A percentile compares a stretch with the other conserved stretches of the same genome.
These are phyloP conservation scores for Montifringilla adamsi DNA, from an alignment of 2,113 vertebrate genomes.

Conservation along the genomic window DNA sequence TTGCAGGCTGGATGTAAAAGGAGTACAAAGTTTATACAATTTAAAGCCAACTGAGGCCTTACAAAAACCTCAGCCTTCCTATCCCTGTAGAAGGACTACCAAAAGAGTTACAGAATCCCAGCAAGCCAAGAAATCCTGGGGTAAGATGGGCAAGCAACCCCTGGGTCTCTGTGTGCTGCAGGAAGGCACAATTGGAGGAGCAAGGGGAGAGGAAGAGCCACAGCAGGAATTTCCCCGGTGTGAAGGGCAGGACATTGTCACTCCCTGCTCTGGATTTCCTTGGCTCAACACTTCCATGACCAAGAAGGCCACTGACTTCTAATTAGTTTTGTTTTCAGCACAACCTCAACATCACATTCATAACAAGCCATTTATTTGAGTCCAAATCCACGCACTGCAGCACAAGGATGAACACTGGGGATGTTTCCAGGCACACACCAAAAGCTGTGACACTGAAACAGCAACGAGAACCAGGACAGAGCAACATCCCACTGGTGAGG, in stretches of 20 bases:
- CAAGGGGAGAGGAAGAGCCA: background rate
- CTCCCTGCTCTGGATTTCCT: background rate
- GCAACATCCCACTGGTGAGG: background rate
- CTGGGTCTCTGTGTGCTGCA: background rate
- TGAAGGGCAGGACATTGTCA: background rate
- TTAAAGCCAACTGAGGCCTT: conserved; percentile 49
- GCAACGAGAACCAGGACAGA: background rate
- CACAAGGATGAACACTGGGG: background rate
- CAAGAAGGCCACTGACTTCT: background rate
- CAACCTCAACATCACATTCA: rapidly evolving
- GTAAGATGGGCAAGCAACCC: background rate
- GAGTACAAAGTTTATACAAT: background rate
- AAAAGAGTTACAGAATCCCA: background rate
- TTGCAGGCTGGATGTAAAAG: conserved; percentile 23
- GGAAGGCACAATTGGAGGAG: background rate
- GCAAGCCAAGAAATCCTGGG: background rate
- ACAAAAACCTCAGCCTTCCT: conserved; percentile 18
- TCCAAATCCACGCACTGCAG: rapidly evolving
- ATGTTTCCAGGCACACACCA: background rate
- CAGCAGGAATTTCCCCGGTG: background rate
- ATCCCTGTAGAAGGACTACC: background rate
- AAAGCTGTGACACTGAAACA: background rate
- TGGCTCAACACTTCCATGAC: background rate
- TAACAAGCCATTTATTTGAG: background rate
- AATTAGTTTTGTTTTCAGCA: background rate